Base-by-base conservation (phyloP, 2,797 vertebrate genomes). In the Enteromius radiatus region DNA sequence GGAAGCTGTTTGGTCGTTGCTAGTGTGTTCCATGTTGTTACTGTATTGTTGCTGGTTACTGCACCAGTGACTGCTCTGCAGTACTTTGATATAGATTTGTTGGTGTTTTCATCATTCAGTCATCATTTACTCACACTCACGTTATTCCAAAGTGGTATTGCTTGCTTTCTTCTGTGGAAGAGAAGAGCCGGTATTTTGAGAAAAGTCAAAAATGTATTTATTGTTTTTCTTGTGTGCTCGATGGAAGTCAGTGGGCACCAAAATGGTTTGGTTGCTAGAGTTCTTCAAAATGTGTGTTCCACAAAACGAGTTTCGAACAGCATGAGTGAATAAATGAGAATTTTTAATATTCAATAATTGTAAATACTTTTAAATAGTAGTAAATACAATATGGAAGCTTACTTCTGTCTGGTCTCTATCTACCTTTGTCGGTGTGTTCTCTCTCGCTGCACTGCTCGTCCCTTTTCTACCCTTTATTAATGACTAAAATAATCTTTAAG, bases 401-500 rank as follows among this genome's bases (percentile, higher is more conserved):
- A 7, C 17, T 59, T 83, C 26, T 59, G 31, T 85, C 74, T 43
- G 71, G 6, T 63, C 61, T 80, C 28, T 63, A 45, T 17, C 43
- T 56, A 74, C 61, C 28, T 26, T 47, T 78, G 81, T 70, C 70
- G 73, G 52, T 23, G 47, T 43, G 43, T 69, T 70, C 69, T 33
- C 26, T 79, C 54, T 79, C n/a, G n/a, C 43, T 71, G 33, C 38
- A 3, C 38, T 15, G 1, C 63, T 21, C 49, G 33, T 43, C 63
- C 47, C 78, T 28, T 56, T 14, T 82, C 41, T 71, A n/a, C 33
- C 61, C 76, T 87, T 84, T 76, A 49, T 81, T 94, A 92, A 94
- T 92, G 90, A 90, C 87, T 84, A 81, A 91, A 92, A 89, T 92
- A 85, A 90, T 90, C 91, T 87, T 84, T 76, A 84, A 91, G 88